These are phyloP conservation scores for Bolborhynchus lineola DNA, from an alignment of 2,113 vertebrate species.

Conservation along the genomic window DNA sequence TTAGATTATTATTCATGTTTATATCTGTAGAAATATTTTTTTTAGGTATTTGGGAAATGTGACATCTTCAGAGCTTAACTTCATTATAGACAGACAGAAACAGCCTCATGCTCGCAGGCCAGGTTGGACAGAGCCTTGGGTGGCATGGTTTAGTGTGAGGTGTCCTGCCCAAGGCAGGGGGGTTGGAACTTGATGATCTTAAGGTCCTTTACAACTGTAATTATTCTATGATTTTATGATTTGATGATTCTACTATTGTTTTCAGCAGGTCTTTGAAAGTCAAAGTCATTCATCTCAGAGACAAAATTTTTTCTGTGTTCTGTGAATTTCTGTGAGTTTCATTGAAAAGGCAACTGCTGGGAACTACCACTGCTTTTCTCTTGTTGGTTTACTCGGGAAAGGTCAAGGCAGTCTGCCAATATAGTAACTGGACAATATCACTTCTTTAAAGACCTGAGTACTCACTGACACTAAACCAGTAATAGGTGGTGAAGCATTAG, in stretches of 20 bases:
- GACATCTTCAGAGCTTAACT: not conserved
- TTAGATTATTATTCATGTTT: not conserved
- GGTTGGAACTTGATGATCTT: too few species aligned
- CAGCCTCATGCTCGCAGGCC: too few species aligned
- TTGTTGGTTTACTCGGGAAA: not conserved
- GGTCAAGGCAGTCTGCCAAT: not conserved
- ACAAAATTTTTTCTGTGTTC: not conserved
- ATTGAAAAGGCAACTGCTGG: slow-evolving; percentile 2
- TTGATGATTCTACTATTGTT: not conserved
- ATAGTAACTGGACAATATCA: not conserved
- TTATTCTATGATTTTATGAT: too few species aligned
- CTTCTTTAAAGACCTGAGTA: rapidly evolving
- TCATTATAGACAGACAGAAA: not conserved
- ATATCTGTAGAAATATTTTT: not conserved
- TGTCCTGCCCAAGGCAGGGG: too few species aligned
- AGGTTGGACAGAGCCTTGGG: too few species aligned
- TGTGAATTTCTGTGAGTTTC: not conserved
- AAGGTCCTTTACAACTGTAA: too few species aligned
- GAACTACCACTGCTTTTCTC: not conserved
- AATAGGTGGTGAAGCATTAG: not conserved
- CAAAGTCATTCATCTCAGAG: not conserved
- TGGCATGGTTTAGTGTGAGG: too few species aligned
- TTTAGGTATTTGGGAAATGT: not conserved
- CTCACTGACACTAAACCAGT: not conserved
- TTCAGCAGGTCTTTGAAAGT: not conserved